phyloP scores from a whole-genome alignment of 2,888 invertebrate species.

The Anthrax anthrax region DNA sequence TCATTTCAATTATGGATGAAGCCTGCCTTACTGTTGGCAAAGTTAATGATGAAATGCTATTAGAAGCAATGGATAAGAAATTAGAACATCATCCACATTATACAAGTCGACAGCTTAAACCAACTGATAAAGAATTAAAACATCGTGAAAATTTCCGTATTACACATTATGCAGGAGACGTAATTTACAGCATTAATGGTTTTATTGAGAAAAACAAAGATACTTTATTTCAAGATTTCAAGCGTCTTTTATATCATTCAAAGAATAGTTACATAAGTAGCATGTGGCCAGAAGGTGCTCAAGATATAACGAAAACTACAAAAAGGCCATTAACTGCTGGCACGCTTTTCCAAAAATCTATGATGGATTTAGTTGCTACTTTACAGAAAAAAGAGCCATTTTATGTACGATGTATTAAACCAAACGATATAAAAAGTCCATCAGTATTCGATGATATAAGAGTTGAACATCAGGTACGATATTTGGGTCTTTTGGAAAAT shows the following conservation, averaged over 20 bases:
- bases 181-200: conserved; percentile 75
- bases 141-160: conserved; percentile 70
- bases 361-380: conserved; percentile 77
- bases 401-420: conserved; percentile 95
- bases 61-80: conserved; percentile 88
- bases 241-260: conserved; percentile 77
- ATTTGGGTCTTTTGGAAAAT: conserved; percentile 89
- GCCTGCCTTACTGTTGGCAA: conserved; percentile 93
- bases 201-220: conserved; percentile 98
- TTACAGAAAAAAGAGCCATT: conserved; percentile 86
- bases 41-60: conserved; percentile 66
- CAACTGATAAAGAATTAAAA: conserved; percentile 63
- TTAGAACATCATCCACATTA: conserved; percentile 78
- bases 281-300: conserved; percentile 97
- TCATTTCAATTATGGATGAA: conserved; percentile 90
- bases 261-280: conserved; percentile 56
- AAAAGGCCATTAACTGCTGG: conserved; percentile 92
- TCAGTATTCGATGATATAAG: conserved; percentile 73
- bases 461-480: conserved; percentile 38
- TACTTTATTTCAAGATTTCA: conserved; percentile 92
- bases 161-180: conserved; percentile 94
- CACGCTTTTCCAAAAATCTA: conserved; percentile 86
- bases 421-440: conserved; percentile 87
- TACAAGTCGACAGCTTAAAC: conserved; percentile 69
- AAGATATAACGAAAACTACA: conserved; percentile 79